Conservation (phyloP, 64 coral and sea anemone species). For the Platygyra sinensis region DNA sequence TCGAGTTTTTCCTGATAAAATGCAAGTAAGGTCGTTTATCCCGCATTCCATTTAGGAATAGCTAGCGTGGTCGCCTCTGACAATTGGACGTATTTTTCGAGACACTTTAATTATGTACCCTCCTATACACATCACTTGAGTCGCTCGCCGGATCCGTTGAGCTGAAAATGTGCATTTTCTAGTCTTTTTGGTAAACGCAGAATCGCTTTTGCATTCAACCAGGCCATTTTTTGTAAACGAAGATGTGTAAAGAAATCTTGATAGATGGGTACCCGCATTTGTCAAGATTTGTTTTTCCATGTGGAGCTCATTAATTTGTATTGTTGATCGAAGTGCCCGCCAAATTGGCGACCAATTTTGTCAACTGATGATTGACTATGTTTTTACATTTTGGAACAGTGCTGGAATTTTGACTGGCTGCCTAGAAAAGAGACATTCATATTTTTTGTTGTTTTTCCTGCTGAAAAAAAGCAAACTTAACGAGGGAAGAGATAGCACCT, state of each 20-base stretch:
- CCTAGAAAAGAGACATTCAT: neutral
- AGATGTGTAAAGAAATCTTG: neutral
- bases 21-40: too few relatives aligned
- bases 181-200: too few relatives aligned
- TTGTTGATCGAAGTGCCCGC: neutral
- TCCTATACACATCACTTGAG: too few relatives aligned
- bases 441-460: neutral
- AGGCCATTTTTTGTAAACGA: neutral
- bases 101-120: too few relatives aligned
- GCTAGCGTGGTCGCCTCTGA: too few relatives aligned
- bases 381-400: neutral
- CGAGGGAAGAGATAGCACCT: neutral
- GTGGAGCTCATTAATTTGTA: neutral
- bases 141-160: too few relatives aligned
- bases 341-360: neutral
- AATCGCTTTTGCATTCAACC: neutral
- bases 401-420: neutral
- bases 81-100: too few relatives aligned
- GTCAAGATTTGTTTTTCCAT: neutral
- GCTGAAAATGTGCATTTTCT: too few relatives aligned
- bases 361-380: neutral
- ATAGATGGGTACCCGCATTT: neutral
- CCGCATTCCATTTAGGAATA: too few relatives aligned
- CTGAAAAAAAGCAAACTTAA: neutral
- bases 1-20: too few relatives aligned